A percentile compares a stretch with the other conserved stretches of the same genome.
phyloP scores from a whole-genome alignment of 2,797 vertebrate species.

The Propithecus deckenii region DNA sequence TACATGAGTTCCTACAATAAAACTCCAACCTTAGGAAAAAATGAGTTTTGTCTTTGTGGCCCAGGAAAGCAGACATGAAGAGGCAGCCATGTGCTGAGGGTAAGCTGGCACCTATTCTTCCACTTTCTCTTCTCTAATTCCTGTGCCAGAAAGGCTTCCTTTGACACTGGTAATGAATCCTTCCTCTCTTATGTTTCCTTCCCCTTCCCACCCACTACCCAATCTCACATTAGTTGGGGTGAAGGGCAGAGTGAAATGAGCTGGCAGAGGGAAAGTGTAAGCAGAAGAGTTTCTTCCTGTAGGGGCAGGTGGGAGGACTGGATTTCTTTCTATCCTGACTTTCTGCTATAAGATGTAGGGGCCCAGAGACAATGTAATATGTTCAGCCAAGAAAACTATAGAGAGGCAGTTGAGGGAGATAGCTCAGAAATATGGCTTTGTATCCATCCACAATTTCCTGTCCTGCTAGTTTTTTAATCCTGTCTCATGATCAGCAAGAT shows the following conservation, averaged over 20 bases:
- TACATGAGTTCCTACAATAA: not conserved
- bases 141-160: slow-evolving; percentile 58
- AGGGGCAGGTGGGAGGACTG: slow-evolving; percentile 18
- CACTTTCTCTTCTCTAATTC: slow-evolving; percentile 50
- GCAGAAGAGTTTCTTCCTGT: slow-evolving; percentile 16
- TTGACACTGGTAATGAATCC: slow-evolving; percentile 30
- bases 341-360: not conserved
- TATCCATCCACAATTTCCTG: not conserved
- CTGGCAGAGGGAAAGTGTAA: not conserved
- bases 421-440: slow-evolving; percentile 13
- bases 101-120: slow-evolving; percentile 31
- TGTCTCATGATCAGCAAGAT: slow-evolving; percentile 15
- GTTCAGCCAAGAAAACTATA: not conserved
- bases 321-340: not conserved
- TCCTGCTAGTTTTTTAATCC: slow-evolving; percentile 4
- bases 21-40: slow-evolving; percentile 64
- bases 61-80: slow-evolving; percentile 47
- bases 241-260: slow-evolving; percentile 5
- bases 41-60: slow-evolving; percentile 59
- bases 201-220: not conserved
- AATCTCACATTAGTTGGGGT: not conserved
- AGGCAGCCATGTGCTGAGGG: slow-evolving; percentile 40
- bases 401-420: not conserved
- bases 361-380: not conserved
- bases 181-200: slow-evolving; percentile 56